These are phyloP conservation scores for Dendrolimus houi DNA, from an alignment of 2,888 invertebrate species.

Conservation along the genomic window DNA sequence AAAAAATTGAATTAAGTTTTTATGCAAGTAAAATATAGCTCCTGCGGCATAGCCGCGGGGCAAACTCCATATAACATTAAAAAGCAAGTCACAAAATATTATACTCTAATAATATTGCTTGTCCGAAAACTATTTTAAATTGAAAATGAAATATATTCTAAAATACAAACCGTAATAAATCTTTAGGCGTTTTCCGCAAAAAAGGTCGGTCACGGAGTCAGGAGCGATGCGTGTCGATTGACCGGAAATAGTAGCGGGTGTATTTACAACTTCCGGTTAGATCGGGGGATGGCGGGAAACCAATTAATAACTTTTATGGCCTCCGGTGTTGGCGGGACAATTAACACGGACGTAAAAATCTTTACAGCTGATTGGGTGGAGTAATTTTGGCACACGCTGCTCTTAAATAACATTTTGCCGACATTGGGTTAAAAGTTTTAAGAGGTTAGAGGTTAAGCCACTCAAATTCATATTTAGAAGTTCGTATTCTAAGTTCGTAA, in stretches of 20 bases:
- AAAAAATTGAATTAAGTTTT: too few species aligned
- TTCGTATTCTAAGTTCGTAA: too few species aligned
- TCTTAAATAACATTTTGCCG: too few species aligned
- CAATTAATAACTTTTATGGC: constrained; percentile 74
- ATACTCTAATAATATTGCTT: too few species aligned
- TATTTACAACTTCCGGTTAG: constrained; percentile 66
- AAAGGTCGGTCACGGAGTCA: constrained; percentile 30
- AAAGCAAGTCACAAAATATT: too few species aligned
- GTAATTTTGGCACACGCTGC: constrained; percentile 13
- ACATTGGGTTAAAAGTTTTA: too few species aligned
- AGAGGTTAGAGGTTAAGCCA: too few species aligned
- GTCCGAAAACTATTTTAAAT: neutral
- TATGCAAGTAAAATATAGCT: too few species aligned
- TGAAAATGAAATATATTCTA: neutral
- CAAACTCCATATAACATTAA: too few species aligned
- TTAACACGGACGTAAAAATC: constrained; percentile 68
- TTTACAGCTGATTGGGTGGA: constrained; percentile 59
- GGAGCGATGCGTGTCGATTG: constrained; percentile 55
- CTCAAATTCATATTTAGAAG: too few species aligned
- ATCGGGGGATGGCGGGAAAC: constrained; percentile 48
- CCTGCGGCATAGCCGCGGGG: too few species aligned
- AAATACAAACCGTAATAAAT: neutral
- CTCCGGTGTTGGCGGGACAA: constrained; percentile 60
- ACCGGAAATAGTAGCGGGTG: constrained; percentile 63
- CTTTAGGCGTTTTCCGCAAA: neutral